Evolutionary conservation across 1,140 invertebrate species (phyloP).

Genomic region (Xylocopa sonorina): DNA sequence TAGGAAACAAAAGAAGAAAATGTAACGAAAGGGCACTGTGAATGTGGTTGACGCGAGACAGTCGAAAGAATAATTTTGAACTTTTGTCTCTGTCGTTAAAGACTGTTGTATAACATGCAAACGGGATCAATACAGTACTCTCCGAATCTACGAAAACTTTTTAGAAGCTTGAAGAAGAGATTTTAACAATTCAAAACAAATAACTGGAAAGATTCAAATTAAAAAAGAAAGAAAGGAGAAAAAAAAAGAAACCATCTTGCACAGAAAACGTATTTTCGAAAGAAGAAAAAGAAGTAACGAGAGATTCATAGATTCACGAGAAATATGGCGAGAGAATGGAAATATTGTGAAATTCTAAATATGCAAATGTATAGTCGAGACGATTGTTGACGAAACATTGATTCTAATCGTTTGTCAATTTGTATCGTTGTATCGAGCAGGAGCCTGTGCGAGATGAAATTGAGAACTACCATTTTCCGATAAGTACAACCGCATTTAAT

Average conservation of each 20-base stretch:
- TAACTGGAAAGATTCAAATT: neutral
- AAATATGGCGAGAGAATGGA: slow-evolving; percentile 9
- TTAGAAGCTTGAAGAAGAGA: neutral
- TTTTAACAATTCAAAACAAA: neutral
- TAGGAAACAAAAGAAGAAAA: neutral
- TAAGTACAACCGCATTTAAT: slow-evolving; percentile 53
- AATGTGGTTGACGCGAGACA: neutral
- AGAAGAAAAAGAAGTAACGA: neutral
- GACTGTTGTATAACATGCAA: slow-evolving; percentile 55
- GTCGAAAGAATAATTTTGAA: slow-evolving; percentile 6
- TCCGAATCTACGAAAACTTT: slow-evolving; percentile 26
- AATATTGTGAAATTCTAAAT: slow-evolving; percentile 59
- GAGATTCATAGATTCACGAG: neutral
- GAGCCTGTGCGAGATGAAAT: slow-evolving; percentile 34
- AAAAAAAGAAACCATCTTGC: neutral
- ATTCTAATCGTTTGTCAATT: slow-evolving; percentile 68
- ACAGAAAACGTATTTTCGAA: slow-evolving; percentile 10
- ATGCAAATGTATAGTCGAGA: slow-evolving; percentile 49
- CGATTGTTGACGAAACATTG: slow-evolving; percentile 53
- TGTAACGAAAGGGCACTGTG: neutral
- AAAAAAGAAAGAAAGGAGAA: neutral
- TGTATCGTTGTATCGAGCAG: slow-evolving; percentile 44
- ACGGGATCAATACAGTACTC: slow-evolving; percentile 71
- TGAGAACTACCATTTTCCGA: slow-evolving; percentile 49
- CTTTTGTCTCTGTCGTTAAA: slow-evolving; percentile 22